These are phyloP conservation scores for Oscheius sp. DNA, from an alignment of 2,888 invertebrate genomes.

Conservation along the genomic window DNA sequence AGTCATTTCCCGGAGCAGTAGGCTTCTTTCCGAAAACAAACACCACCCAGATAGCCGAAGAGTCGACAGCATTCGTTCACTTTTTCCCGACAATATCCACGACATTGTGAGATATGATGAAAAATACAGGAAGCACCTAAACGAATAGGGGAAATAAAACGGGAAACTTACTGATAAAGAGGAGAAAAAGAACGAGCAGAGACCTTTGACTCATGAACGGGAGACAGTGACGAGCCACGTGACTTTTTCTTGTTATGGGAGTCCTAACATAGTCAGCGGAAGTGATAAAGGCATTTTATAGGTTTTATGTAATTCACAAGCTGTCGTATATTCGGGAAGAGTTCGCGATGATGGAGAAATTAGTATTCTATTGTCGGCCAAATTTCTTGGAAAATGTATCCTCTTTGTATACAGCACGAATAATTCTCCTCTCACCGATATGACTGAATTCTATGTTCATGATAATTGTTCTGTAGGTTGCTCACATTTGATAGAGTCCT, in stretches of 20 bases:
- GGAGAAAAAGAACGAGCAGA: not conserved
- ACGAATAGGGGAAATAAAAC: not conserved
- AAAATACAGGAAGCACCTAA: not conserved
- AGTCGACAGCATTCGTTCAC: conserved; percentile 5
- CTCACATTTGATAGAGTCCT: not conserved
- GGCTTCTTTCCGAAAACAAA: not conserved
- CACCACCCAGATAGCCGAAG: not conserved
- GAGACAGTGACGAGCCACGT: not conserved
- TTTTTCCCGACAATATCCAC: not conserved
- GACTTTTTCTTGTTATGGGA: not conserved
- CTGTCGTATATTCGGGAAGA: conserved; percentile 27
- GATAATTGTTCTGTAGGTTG: conserved; percentile 33
- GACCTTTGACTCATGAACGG: not conserved
- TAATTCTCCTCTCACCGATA: conserved; percentile 27
- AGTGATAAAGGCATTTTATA: no score
- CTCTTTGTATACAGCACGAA: conserved; percentile 41
- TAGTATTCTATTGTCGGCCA: conserved; percentile 12
- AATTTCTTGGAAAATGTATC: conserved; percentile 42
- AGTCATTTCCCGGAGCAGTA: conserved; percentile 1
- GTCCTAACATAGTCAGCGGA: not conserved
- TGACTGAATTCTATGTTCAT: conserved; percentile 44
- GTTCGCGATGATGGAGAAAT: conserved; percentile 31
- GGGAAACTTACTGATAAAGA: not conserved
- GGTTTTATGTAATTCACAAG: conserved; percentile 41
- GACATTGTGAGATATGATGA: not conserved